Conservation (phyloP, 2,888 invertebrate species). For the Nephrotoma flavescens region DNA sequence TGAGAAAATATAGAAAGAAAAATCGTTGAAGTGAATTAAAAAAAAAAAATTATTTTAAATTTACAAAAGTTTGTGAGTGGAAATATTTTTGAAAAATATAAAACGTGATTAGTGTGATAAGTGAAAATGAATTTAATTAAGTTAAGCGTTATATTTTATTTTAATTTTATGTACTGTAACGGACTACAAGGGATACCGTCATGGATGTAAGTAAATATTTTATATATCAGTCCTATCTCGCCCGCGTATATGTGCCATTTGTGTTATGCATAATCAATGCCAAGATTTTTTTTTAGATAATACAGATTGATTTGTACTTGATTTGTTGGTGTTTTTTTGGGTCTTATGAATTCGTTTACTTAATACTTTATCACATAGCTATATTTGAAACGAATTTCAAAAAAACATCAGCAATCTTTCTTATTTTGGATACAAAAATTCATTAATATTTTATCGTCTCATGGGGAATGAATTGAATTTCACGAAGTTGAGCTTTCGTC, state of each 20-base stretch:
- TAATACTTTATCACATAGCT: neutral
- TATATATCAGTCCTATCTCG: neutral
- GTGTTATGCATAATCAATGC: neutral
- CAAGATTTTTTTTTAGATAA: neutral
- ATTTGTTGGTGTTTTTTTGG: neutral
- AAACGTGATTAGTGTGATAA: conserved; percentile 20
- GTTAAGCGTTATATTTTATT: neutral
- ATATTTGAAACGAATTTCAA: neutral
- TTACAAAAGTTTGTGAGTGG: conserved; percentile 27
- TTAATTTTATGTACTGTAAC: conserved; percentile 14
- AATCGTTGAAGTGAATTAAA: neutral
- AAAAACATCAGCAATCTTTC: neutral
- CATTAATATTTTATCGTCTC: neutral
- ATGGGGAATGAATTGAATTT: neutral
- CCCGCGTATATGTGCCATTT: neutral
- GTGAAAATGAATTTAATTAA: conserved; percentile 8
- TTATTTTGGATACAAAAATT: neutral
- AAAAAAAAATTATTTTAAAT: neutral
- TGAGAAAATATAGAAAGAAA: neutral
- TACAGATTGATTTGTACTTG: neutral
- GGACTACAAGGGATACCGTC: conserved; percentile 30
- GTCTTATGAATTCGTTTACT: neutral
- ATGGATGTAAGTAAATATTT: conserved; percentile 28
- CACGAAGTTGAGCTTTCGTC: neutral
- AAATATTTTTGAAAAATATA: conserved; percentile 26